These are phyloP conservation scores for Cheilosia variabilis DNA, from an alignment of 2,888 invertebrate species.

Conservation along the genomic window DNA sequence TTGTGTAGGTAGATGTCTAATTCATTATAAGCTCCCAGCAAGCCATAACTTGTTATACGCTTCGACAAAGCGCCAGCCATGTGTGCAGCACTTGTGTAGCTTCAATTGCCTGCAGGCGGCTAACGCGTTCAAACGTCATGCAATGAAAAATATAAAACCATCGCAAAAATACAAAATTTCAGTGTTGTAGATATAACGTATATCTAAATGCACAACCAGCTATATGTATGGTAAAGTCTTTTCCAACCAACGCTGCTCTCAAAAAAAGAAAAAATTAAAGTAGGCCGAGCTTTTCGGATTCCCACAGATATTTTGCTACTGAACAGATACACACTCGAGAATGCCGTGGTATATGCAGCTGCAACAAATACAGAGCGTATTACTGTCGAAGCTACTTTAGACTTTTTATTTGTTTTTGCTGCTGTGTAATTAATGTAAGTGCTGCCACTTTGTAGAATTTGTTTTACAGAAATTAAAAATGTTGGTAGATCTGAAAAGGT, in stretches of 20 bases:
- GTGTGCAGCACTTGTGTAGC: slow-evolving; percentile 64
- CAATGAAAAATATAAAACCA: slow-evolving; percentile 14
- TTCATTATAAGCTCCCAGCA: slow-evolving; percentile 67
- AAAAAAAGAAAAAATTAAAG: slow-evolving; percentile 41
- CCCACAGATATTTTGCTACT: slow-evolving; percentile 65
- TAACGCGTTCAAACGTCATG: slow-evolving; percentile 48
- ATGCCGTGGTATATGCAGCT: slow-evolving; percentile 22
- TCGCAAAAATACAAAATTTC: slow-evolving; percentile 24
- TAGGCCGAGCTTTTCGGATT: slow-evolving; percentile 74
- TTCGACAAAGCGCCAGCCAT: slow-evolving; percentile 59
- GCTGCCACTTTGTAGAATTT: slow-evolving; percentile 28
- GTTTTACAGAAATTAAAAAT: neutral
- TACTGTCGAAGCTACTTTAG: slow-evolving; percentile 36
- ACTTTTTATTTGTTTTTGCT: slow-evolving; percentile 18
- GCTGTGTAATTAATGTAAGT: slow-evolving; percentile 13
- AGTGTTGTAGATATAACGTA: slow-evolving; percentile 37
- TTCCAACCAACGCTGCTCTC: slow-evolving; percentile 55
- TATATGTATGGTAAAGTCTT: slow-evolving; percentile 31
- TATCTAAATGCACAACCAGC: slow-evolving; percentile 27
- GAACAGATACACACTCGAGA: slow-evolving; percentile 47
- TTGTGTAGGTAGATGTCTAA: slow-evolving; percentile 28
- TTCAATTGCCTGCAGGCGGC: slow-evolving; percentile 60
- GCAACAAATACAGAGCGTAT: slow-evolving; percentile 41
- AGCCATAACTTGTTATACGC: slow-evolving; percentile 64
- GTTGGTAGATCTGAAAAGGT: no score